phyloP scores from a whole-genome alignment of 2,888 invertebrate species.

The Drosophila lutescens region DNA sequence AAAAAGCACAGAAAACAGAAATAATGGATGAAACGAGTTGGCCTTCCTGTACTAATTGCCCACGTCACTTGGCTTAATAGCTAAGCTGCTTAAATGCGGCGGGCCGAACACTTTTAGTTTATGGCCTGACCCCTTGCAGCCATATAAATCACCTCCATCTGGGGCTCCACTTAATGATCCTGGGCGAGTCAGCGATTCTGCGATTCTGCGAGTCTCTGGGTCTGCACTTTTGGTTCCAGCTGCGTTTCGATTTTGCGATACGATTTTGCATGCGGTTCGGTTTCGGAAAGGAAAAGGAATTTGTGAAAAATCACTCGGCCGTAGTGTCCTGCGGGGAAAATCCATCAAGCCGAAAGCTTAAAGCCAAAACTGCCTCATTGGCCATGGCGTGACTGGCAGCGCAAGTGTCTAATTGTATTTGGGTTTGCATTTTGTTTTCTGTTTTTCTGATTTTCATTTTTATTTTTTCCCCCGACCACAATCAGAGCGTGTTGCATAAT shows the following conservation, averaged over 20 bases:
- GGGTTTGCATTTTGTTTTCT: constrained; percentile 38
- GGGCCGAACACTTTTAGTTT: constrained; percentile 53
- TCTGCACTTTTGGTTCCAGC: constrained; percentile 51
- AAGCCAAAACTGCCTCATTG: constrained; percentile 42
- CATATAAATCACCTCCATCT: constrained; percentile 65
- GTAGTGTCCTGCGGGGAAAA: constrained; percentile 67
- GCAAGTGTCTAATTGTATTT: constrained; percentile 76
- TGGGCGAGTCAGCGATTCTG: constrained; percentile 6
- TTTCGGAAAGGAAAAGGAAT: constrained; percentile 45
- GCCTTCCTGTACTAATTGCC: constrained; percentile 65
- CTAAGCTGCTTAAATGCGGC: constrained; percentile 44
- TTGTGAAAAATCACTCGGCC: constrained; percentile 58
- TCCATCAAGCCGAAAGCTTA: constrained; percentile 66
- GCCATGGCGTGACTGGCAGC: constrained; percentile 68
- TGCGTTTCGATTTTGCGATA: constrained; percentile 62
- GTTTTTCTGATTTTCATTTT: not conserved
- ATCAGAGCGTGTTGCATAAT: constrained; percentile 79
- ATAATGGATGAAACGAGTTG: constrained; percentile 3
- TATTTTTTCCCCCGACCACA: constrained; percentile 52
- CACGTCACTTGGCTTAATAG: constrained; percentile 55
- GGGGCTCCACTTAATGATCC: constrained; percentile 36
- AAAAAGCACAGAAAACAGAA: not conserved
- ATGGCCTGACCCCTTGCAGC: constrained; percentile 71
- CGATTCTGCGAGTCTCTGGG: not conserved
- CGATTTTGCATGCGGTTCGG: constrained; percentile 59